Evolutionary conservation across 1,140 invertebrate genomes (phyloP).

Genomic region (Sminthurides bifidus): DNA sequence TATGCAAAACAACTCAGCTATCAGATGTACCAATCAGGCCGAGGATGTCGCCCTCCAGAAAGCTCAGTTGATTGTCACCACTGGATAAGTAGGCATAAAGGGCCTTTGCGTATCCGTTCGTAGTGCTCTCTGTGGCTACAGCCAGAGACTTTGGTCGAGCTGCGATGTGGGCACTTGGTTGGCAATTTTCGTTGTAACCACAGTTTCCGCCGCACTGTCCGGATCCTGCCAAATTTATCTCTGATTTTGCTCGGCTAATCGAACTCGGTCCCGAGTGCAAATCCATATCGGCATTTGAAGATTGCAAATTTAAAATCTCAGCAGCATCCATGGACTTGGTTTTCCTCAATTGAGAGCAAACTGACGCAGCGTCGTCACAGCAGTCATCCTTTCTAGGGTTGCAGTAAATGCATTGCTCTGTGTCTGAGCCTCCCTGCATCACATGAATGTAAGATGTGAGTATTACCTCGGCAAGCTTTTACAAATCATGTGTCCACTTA

Average conservation of each 20-base stretch:
- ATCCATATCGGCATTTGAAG: conserved; percentile 10
- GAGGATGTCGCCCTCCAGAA: conserved; percentile 79
- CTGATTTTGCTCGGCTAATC: conserved; percentile 60
- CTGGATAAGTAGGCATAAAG: conserved; percentile 80
- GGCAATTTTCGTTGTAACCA: background rate
- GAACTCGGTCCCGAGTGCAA: conserved; percentile 14
- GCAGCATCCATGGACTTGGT: conserved; percentile 78
- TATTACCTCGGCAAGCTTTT: background rate
- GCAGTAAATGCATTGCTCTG: conserved; percentile 46
- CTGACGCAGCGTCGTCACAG: conserved; percentile 48
- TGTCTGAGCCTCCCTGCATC: conserved; percentile 59
- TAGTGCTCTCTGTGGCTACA: conserved; percentile 40
- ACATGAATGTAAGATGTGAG: background rate
- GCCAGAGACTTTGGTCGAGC: conserved; percentile 49
- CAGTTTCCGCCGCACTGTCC: background rate
- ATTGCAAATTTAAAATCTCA: conserved; percentile 25
- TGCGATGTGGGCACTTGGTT: background rate
- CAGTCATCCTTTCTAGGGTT: conserved; percentile 44
- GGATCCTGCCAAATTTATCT: conserved; percentile 52
- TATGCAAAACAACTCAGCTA: background rate
- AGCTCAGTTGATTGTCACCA: conserved; percentile 82
- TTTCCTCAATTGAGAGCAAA: conserved; percentile 63
- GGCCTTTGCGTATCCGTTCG: conserved; percentile 49
- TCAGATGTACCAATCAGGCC: conserved; percentile 56
- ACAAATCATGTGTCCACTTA: background rate